Conservation (phyloP, 2,797 vertebrate species). For the Enteromius viviparus region DNA sequence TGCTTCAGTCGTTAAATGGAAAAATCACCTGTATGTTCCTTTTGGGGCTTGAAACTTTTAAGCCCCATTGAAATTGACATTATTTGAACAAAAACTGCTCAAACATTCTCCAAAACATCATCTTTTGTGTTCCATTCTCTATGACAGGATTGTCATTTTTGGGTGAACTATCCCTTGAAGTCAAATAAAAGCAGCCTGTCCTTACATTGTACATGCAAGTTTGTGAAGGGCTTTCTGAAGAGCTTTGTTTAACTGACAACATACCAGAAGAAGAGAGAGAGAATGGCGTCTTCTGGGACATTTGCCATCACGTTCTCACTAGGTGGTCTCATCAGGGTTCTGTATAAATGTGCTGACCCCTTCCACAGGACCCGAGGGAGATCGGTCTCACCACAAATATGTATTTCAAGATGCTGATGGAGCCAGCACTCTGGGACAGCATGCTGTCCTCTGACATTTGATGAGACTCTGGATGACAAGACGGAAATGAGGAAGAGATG, state of each 20-base stretch:
- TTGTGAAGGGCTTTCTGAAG: neutral
- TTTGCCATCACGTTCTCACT: constrained; percentile 4
- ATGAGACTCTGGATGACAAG: constrained; percentile 54
- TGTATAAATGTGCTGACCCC: constrained; percentile 35
- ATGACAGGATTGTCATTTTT: neutral
- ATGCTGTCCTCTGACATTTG: constrained; percentile 49
- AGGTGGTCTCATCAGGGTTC: constrained; percentile 36
- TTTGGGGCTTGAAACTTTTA: neutral
- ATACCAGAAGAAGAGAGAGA: neutral
- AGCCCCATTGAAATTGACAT: neutral
- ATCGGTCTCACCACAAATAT: constrained; percentile 30
- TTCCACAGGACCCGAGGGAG: constrained; percentile 38
- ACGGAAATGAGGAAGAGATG: constrained; percentile 57
- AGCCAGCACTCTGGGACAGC: constrained; percentile 33
- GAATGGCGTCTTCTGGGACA: neutral
- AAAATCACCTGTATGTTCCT: neutral
- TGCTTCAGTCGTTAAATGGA: neutral
- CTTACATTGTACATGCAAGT: neutral
- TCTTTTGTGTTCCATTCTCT: neutral
- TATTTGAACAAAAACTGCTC: neutral
- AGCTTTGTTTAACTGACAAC: constrained; percentile 9
- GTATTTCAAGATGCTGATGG: constrained; percentile 43
- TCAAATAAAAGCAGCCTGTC: neutral
- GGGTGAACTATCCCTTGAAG: neutral
- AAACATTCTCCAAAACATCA: neutral